phyloP scores from a whole-genome alignment of 92 coral and sea anemone genomes.

The Bergia sp. region DNA sequence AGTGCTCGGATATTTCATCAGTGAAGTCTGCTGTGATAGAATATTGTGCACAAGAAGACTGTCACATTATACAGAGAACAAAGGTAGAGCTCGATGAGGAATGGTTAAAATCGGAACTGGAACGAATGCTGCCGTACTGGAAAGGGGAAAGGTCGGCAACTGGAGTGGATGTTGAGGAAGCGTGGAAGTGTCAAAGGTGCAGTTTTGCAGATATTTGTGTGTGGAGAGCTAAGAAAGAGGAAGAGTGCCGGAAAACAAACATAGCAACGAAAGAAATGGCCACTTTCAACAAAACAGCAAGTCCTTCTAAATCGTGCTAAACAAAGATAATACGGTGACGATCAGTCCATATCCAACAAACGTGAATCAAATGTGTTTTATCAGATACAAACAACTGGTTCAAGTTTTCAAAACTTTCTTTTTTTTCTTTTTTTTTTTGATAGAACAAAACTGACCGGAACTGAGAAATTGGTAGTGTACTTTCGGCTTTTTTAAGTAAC shows the following conservation, averaged over 20 bases:
- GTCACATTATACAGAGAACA: constrained; percentile 46
- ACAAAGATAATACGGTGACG: neutral
- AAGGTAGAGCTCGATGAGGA: constrained; percentile 49
- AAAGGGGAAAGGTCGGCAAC: constrained; percentile 55
- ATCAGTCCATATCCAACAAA: too few species aligned
- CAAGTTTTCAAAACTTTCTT: too few species aligned
- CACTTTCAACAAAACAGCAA: too few species aligned
- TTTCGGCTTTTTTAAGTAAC: too few species aligned
- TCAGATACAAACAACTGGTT: too few species aligned
- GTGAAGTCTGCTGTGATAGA: constrained; percentile 49
- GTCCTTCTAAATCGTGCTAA: neutral
- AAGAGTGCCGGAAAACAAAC: constrained; percentile 58
- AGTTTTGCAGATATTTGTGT: constrained; percentile 64
- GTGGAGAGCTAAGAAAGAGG: constrained; percentile 66
- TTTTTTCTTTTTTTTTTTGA: too few species aligned
- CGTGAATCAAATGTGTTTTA: too few species aligned
- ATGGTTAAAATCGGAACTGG: constrained; percentile 57
- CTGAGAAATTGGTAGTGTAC: too few species aligned
- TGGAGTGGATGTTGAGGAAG: constrained; percentile 76
- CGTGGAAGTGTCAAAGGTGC: constrained; percentile 76
- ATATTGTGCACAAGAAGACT: constrained; percentile 53
- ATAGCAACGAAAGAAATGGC: neutral
- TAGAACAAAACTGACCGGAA: too few species aligned
- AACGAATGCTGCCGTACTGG: constrained; percentile 65
- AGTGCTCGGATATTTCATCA: constrained; percentile 32